phyloP scores from a whole-genome alignment of 53 echinoderm and acorn worm genomes.

The Antedon mediterranea region DNA sequence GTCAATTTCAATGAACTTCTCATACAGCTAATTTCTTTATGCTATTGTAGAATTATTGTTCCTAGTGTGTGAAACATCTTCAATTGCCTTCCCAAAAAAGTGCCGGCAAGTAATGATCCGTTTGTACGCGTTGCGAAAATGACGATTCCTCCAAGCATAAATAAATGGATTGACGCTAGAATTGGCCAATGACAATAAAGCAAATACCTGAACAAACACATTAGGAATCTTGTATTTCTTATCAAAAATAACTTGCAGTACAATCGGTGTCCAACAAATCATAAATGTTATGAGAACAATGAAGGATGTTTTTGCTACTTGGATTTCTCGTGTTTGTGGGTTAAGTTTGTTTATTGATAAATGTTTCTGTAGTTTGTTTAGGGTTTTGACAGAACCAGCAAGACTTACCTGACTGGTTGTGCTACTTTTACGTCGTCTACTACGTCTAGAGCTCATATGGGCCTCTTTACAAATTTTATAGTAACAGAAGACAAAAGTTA shows the following conservation, averaged over 20 bases:
- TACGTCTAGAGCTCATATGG: background rate
- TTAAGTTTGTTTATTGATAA: background rate
- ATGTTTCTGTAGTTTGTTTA: background rate
- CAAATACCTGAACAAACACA: slow-evolving; percentile 34
- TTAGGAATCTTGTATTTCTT: slow-evolving; percentile 32
- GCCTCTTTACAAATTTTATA: background rate
- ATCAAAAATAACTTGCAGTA: slow-evolving; percentile 40
- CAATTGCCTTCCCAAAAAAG: background rate
- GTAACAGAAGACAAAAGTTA: background rate
- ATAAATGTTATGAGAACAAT: slow-evolving; percentile 55
- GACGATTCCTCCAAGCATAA: slow-evolving; percentile 65
- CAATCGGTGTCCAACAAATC: slow-evolving; percentile 72
- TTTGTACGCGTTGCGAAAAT: slow-evolving; percentile 20
- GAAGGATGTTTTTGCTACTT: slow-evolving; percentile 28
- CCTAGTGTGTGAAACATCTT: background rate
- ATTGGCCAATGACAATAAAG: slow-evolving; percentile 65
- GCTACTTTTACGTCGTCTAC: background rate
- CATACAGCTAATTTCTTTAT: no score
- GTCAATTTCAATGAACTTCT: no score
- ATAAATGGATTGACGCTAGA: slow-evolving; percentile 84
- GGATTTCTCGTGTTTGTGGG: background rate
- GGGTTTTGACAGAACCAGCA: background rate
- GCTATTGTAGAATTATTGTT: no score
- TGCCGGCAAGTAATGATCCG: background rate
- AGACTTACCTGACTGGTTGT: background rate